phyloP scores from a whole-genome alignment of 2,888 invertebrate species.

The Ormyrus nitidulus region DNA sequence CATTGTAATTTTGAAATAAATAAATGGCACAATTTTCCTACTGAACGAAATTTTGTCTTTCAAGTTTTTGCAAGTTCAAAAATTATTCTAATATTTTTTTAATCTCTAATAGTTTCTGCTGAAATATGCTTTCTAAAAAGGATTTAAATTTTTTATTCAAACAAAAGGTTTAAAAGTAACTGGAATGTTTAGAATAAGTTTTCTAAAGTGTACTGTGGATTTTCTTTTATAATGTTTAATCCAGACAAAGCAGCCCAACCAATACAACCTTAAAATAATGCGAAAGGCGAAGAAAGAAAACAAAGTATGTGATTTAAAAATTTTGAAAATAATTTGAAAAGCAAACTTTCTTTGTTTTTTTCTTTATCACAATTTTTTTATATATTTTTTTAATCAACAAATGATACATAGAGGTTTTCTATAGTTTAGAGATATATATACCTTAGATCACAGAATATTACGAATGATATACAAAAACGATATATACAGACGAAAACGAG shows the following conservation, averaged over 20 bases:
- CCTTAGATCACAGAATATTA: constrained; percentile 29
- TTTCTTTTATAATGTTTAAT: constrained; percentile 12
- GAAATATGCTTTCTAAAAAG: too few relatives aligned
- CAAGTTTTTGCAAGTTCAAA: too few relatives aligned
- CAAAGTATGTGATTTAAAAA: constrained; percentile 12
- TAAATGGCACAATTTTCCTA: too few relatives aligned
- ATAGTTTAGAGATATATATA: constrained; percentile 8
- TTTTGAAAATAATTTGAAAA: neutral
- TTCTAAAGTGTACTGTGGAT: neutral
- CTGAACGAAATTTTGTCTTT: too few relatives aligned
- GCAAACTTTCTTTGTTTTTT: constrained; percentile 41
- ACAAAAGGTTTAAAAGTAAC: too few relatives aligned
- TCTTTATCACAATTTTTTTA: constrained; percentile 17
- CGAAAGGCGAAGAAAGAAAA: constrained; percentile 33
- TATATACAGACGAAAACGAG: constrained; percentile 40
- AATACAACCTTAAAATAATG: constrained; percentile 41
- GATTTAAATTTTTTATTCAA: too few relatives aligned
- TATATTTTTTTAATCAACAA: neutral
- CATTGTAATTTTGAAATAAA: neutral
- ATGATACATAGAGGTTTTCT: constrained; percentile 5
- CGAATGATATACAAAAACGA: constrained; percentile 14
- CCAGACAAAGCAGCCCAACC: constrained; percentile 9
- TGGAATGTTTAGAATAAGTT: too few relatives aligned
- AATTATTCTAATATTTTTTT: too few relatives aligned
- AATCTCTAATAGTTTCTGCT: too few relatives aligned